Conservation (phyloP, 2,797 vertebrate species). For the Synanceia verrucosa region DNA sequence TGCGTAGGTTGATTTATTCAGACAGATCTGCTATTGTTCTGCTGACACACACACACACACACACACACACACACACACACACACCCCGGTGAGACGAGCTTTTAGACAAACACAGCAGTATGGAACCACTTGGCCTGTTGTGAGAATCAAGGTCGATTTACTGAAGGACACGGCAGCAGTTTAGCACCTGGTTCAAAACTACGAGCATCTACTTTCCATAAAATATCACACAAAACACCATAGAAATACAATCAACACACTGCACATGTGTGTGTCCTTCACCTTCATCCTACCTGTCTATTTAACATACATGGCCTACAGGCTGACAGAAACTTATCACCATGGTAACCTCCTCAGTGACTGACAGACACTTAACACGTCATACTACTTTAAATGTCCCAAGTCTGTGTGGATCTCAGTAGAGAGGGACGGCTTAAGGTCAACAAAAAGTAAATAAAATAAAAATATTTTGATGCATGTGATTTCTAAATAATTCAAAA, state of each 20-base stretch:
- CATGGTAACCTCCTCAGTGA: too few relatives aligned
- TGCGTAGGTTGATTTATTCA: constrained; percentile 41
- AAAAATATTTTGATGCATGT: too few relatives aligned
- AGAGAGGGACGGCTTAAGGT: too few relatives aligned
- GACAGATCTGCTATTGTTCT: constrained; percentile 39
- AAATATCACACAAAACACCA: constrained; percentile 4
- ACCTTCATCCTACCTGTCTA: too few relatives aligned
- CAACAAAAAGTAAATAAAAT: too few relatives aligned
- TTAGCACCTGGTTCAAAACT: constrained; percentile 21
- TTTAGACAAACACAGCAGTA: constrained; percentile 57
- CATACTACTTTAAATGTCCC: too few relatives aligned
- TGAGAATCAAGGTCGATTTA: constrained; percentile 51
- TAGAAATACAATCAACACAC: constrained; percentile 21
- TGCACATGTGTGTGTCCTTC: constrained; percentile 21
- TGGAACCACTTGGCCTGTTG: constrained; percentile 32
- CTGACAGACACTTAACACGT: too few relatives aligned
- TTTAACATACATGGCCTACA: too few relatives aligned
- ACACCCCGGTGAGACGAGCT: constrained; percentile 36
- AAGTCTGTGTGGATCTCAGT: too few relatives aligned
- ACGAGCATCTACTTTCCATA: constrained; percentile 17
- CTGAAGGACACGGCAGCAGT: constrained; percentile 41
- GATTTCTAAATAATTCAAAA: too few relatives aligned
- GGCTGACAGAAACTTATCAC: too few relatives aligned
- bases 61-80: constrained; percentile 30
- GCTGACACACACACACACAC: constrained; percentile 41